Base-by-base conservation (phyloP, 2,113 vertebrate species). In the Sialia sialis region DNA sequence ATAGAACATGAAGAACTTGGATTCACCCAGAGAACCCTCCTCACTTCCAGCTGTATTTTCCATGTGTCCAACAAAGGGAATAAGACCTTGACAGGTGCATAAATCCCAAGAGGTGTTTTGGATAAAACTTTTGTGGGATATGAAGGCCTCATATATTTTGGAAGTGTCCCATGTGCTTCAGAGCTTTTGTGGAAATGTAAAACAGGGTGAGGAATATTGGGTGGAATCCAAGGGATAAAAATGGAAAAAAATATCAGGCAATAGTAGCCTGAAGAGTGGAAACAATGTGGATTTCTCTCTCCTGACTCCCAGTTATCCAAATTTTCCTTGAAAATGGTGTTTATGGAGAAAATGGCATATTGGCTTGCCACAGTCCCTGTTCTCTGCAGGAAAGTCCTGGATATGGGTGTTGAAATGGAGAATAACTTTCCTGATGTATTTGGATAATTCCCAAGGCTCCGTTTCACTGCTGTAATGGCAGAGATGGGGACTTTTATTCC, bases 171-270 rank as follows among this genome's bases (percentile, higher is more conserved):
- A 4, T 5, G 16, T 11, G 46, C 21, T 66, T 77, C 27, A 52
- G 72, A 36, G 11, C 2, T 72, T 79, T 68, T 76, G 6, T 25
- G 32, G 55, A 34, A 18, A 26, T 34, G 9, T 1, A 5, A 59
- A 68, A 36, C 4, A 23, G 2, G 22, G 1, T 0, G 2, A 43
- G 7, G 27, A 51, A 23, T 46, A 38, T 26, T 32, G 21, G 9
- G 20, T 48, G 32, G 29, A 41, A 88, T 34, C 17, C 43, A 63
- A 27, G 6, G 9, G 21, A 67, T 52, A 74, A 90, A 87, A 78
- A 36, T 12, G 11, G 9, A 62, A 77, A 80, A 80, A 23, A 39
- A 12, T 11, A 43, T 16, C 22, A 52, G 39, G 25, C 7, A 63
- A 13, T 1, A 60, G 6, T 19, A 51, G 3, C 25, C 20, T 68